Base-by-base conservation (phyloP, 1,140 invertebrate species). In the Halyomorpha halys region DNA sequence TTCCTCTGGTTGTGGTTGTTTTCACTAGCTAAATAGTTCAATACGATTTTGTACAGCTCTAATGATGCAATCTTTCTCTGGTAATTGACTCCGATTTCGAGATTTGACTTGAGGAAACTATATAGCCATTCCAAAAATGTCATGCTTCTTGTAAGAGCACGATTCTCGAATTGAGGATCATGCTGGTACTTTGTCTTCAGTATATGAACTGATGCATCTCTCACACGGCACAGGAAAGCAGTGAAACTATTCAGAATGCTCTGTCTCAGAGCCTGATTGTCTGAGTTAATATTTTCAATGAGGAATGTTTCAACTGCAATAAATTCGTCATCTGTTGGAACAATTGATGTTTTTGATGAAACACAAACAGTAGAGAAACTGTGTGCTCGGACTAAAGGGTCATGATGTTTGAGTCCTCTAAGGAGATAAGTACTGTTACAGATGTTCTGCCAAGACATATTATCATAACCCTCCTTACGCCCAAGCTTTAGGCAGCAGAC, bases 11-110 rank as follows among this genome's bases (percentile, higher is more conserved):
- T 63, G 16, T 34, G 49, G 21, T 44, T 44, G 21, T 45, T 51
- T 21, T 64, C 64, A 45, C 64, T 30, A 23, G 59, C 44, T n/a
- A 69, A 63, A 61, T 62, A 71, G 23, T 39, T 63, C 3, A 77
- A 69, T 65, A 74, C 64, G 39, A 72, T 70, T 59, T 66, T 72
- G 62, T 73, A 78, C 34, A 79, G 67, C 19, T 72, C 73, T 16
- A 79, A 66, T 59, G 74, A 76, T n/a, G 78, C 67, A 49, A 76
- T 75, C 68, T 75, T 77, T 30, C 80, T 68, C 70, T 83, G 81
- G 70, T 81, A 83, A 68, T 77, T 77, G n/a, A 76, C 76, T 27
- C 77, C 78, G 49, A 77, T 73, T 66, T 75, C 72, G 6, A 82
- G 72, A 67, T 76, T 79, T 44, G 74, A 68, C 47, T 78, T 67